phyloP scores from a whole-genome alignment of 2,797 vertebrate species.

The Galaxias olidus region DNA sequence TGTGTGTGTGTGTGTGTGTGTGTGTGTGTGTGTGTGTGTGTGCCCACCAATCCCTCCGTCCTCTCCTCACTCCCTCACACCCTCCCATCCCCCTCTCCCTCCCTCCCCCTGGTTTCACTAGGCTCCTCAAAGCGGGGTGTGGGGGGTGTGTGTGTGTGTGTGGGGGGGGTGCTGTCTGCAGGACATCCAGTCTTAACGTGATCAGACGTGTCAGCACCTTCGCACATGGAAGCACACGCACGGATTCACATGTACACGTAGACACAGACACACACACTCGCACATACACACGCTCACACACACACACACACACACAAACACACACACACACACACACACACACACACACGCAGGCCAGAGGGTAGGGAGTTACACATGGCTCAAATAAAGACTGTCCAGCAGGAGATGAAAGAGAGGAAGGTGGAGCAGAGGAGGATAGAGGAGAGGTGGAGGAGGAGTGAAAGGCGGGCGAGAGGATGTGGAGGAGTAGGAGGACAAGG shows the following conservation, averaged over 20 bases:
- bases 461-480: neutral
- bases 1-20: conserved; percentile 24
- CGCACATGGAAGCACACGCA: too few relatives aligned
- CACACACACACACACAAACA: too few relatives aligned
- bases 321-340: too few relatives aligned
- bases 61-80: conserved; percentile 15
- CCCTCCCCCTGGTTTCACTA: too few relatives aligned
- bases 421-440: conserved; percentile 4
- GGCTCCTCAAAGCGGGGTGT: too few relatives aligned
- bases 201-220: neutral
- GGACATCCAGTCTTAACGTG: neutral
- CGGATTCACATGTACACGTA: too few relatives aligned
- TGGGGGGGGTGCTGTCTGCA: neutral
- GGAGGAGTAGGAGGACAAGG: too few relatives aligned
- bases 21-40: conserved; percentile 7
- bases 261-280: too few relatives aligned
- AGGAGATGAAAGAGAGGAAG: conserved; percentile 21
- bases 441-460: conserved; percentile 7
- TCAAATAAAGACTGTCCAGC: conserved; percentile 23
- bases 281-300: too few relatives aligned
- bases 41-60: neutral
- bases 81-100: too few relatives aligned
- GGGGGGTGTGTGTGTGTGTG: too few relatives aligned
- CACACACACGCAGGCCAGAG: conserved; percentile 12
- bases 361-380: conserved; percentile 37